Evolutionary conservation across 1,140 invertebrate genomes (phyloP).

Genomic region (Drosophila sp.): DNA sequence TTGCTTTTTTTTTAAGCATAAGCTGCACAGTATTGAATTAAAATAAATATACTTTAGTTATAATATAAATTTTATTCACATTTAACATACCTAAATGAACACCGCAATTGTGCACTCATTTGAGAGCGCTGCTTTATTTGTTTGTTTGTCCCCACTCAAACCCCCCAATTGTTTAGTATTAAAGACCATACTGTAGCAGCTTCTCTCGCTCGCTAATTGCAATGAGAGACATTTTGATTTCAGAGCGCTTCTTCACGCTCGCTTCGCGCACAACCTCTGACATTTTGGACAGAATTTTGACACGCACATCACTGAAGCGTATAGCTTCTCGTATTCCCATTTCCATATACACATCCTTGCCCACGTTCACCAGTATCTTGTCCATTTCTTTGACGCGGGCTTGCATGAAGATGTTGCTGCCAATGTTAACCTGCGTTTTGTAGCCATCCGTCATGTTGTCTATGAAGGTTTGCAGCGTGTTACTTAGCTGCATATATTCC

Average conservation of each 20-base stretch:
- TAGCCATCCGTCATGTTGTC: slow-evolving; percentile 86
- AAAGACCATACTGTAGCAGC: slow-evolving; percentile 35
- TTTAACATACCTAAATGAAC: background rate
- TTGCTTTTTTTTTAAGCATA: too few relatives aligned
- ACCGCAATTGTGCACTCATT: too few relatives aligned
- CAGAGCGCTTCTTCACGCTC: slow-evolving; percentile 89
- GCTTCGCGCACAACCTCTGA: slow-evolving; percentile 87
- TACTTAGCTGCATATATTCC: slow-evolving; percentile 91
- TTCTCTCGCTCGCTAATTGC: slow-evolving; percentile 87
- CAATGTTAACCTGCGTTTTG: slow-evolving; percentile 91
- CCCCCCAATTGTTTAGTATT: background rate
- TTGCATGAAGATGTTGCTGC: slow-evolving; percentile 91
- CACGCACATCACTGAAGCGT: slow-evolving; percentile 89
- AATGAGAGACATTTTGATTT: slow-evolving; percentile 91
- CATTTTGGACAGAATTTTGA: slow-evolving; percentile 88
- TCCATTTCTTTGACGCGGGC: slow-evolving; percentile 88
- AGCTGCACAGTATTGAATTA: too few relatives aligned
- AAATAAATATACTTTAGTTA: too few relatives aligned
- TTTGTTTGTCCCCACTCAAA: background rate
- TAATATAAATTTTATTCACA: slow-evolving; percentile 2
- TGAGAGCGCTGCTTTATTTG: background rate
- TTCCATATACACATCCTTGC: slow-evolving; percentile 91
- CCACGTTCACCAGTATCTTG: slow-evolving; percentile 90
- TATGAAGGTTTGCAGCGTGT: slow-evolving; percentile 87
- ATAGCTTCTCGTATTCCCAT: slow-evolving; percentile 90